These are phyloP conservation scores for Azemiops feae DNA, from an alignment of 2,113 vertebrate genomes.

Conservation along the genomic window DNA sequence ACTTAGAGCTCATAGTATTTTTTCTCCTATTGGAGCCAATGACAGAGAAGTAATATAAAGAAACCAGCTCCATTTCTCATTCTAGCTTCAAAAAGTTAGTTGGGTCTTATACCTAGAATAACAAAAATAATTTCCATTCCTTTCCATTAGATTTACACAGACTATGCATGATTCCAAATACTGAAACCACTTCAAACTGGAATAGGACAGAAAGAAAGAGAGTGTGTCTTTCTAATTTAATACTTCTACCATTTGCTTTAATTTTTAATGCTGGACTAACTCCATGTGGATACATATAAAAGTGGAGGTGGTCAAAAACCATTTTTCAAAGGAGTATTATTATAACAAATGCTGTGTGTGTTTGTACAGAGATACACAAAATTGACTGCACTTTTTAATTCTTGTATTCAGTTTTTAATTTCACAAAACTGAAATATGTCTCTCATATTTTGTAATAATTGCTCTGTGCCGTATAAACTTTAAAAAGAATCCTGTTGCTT, in stretches of 20 bases:
- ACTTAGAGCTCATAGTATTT: neutral
- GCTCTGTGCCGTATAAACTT: neutral
- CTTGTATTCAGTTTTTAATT: neutral
- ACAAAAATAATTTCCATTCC: neutral
- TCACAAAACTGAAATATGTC: constrained; percentile 4
- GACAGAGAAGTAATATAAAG: neutral
- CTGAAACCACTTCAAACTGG: neutral
- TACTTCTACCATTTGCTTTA: neutral
- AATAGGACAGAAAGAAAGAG: neutral
- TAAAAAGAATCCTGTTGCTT: neutral
- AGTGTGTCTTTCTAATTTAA: constrained; percentile 7
- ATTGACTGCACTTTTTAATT: neutral
- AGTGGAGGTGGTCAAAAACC: neutral
- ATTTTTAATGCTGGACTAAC: neutral
- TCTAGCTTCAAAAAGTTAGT: neutral
- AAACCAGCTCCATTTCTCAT: neutral
- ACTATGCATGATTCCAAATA: neutral
- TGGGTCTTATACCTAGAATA: neutral
- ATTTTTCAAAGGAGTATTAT: neutral
- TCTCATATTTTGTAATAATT: constrained; percentile 13
- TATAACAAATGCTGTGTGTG: neutral
- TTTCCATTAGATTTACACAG: neutral
- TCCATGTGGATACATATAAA: neutral
- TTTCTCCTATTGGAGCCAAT: neutral
- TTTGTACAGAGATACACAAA: neutral